Base-by-base conservation (phyloP, 2,113 vertebrate species). In the Sardina pilchardus region DNA sequence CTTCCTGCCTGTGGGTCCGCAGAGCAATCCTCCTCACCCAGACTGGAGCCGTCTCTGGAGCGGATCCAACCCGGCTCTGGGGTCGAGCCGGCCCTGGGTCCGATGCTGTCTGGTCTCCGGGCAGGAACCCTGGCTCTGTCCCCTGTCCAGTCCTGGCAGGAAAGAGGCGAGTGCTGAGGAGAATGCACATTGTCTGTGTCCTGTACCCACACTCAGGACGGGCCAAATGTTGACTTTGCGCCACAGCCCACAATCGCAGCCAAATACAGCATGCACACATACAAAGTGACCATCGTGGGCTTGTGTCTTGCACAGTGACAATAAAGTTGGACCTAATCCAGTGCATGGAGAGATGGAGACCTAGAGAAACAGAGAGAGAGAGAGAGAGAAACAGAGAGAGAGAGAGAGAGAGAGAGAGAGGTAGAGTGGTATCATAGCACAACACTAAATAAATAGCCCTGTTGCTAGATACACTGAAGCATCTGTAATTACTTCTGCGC, bases 1-100 rank as follows among this genome's bases (percentile, higher is more conserved):
- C 90, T 90, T 93, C 88, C 88, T 88, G 85, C 89, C 86, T 87
- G 83, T 85, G 82, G 89, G 85, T 89, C 43, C 26, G 83, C 81
- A 59, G 87, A 83, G 81, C 50, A 36, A 19, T 84, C 42, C 63
- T 71, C 63, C 30, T 71, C 30, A 71, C n/a, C 26, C 63, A 67
- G 59, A 67, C n/a, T 9, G 59, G n/a, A 67, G 10, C 59, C 59
- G 12, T n/a, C 59, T 26, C 21, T n/a, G 59, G 59, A n/a, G n/a
- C 59, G 0, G 59, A 1, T 67, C 12, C 12, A 1, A 67, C 59
- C 59, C 1, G 59, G 26, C 59, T 10, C 26, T 12, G n/a, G 10
- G n/a, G 26, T 26, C 4, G 9, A 71, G 10, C 63, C 8, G 63
- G 63, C 3, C n/a, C 26, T 6, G 26, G n/a, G 63, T 30, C n/a